phyloP scores from a whole-genome alignment of 2,888 invertebrate genomes.

The Cataglyphis rosenhaueri region DNA sequence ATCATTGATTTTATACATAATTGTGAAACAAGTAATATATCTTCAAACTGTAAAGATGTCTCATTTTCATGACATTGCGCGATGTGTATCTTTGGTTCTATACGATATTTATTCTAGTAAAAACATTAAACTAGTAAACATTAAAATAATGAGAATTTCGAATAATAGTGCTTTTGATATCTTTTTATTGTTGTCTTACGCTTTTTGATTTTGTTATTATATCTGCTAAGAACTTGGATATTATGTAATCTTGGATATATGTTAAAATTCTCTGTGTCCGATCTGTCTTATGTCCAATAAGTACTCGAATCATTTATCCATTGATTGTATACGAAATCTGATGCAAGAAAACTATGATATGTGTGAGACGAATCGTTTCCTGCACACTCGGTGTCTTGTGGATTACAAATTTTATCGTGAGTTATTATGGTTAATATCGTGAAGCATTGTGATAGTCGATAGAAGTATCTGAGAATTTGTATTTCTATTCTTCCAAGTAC shows the following conservation, averaged over 20 bases:
- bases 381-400: conserved; percentile 57
- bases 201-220: conserved; percentile 23
- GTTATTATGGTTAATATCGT: conserved; percentile 58
- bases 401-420: conserved; percentile 57
- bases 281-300: conserved; percentile 58
- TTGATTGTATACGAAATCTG: conserved; percentile 64
- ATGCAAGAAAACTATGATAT: conserved; percentile 52
- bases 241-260: conserved; percentile 40
- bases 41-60: background rate
- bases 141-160: background rate
- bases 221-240: conserved; percentile 28
- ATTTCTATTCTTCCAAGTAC: conserved; percentile 63
- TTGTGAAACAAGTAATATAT: conserved; percentile 14
- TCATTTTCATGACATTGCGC: conserved; percentile 38
- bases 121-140: background rate
- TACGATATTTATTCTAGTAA: conserved; percentile 36
- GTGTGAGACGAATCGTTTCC: conserved; percentile 38
- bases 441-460: conserved; percentile 66
- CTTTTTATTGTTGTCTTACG: background rate
- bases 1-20: conserved; percentile 38
- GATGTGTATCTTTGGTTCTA: conserved; percentile 39
- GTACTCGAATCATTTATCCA: conserved; percentile 65
- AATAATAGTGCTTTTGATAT: background rate
- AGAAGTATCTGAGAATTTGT: conserved; percentile 57
- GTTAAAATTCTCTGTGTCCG: conserved; percentile 44